Base-by-base conservation (phyloP, 2,797 vertebrate species). In the Lindbergichthys nudifrons region DNA sequence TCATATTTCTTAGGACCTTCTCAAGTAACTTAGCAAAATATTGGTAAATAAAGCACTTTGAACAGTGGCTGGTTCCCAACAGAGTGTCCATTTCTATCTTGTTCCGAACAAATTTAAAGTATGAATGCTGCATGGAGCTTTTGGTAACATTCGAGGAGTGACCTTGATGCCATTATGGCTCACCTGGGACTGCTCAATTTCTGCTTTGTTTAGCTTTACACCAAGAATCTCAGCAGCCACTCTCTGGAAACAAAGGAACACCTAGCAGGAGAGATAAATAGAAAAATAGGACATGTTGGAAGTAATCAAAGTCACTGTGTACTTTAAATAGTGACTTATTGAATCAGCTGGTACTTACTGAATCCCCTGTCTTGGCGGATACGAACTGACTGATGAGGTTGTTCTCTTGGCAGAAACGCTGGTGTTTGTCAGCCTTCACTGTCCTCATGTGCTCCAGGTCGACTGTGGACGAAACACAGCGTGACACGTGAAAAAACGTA, bases 181-280 rank as follows among this genome's bases (percentile, higher is more conserved):
- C 92, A 99, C 98, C 97, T 99, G 98, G 68, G 97, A 99, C 93
- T 99, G 98, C 92, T 99, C 97, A 80, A 98, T 94, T 94, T 99
- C 98, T 79, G 98, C 97, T 95, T 97, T 99, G 94, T 99, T 99
- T 89, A 99, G 95, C 91, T 99, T 99, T 82, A 99, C 96, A 69
- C 98, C 98, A 54, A 99, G 95, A 86, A 99, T 97, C 79, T 99
- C 98, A 81, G 98, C 98, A 87, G 98, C 97, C 84, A 99, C 89
- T 93, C 95, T 96, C 93, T 99, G 98, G 95, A 99, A 99, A 94
- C 97, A 98, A 81, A 99, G 96, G 91, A 95, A 97, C 66, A 99
- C 97, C 98, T 99, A 93, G 52, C 82, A 36, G 74, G 58, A 75
- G 43, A 67, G 11, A 77, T 0, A 14, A 69, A 18, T 57, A 39